phyloP scores from a whole-genome alignment of 2,113 vertebrate species.

The Nothocercus julius region DNA sequence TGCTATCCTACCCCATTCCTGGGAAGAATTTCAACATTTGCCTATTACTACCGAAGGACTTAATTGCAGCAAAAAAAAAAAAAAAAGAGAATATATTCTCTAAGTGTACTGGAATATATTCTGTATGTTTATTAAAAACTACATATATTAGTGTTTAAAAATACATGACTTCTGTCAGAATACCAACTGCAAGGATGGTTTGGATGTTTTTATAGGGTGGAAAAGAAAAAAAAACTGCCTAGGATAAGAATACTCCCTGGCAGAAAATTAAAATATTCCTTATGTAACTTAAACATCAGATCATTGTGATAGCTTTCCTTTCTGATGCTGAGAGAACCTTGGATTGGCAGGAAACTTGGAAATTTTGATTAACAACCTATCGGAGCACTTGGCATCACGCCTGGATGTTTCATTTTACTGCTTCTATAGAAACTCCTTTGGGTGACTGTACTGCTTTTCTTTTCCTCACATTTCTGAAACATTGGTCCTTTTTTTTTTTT shows the following conservation, averaged over 20 bases:
- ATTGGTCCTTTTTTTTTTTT: background rate
- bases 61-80: background rate
- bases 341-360: slow-evolving; percentile 56
- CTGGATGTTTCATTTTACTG: slow-evolving; percentile 46
- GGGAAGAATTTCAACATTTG: background rate
- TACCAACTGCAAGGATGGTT: background rate
- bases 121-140: background rate
- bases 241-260: background rate
- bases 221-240: background rate
- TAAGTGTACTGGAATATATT: background rate
- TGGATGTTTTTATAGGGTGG: background rate
- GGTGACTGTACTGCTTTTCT: slow-evolving; percentile 16
- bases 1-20: background rate
- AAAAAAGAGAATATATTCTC: background rate
- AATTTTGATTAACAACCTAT: slow-evolving; percentile 51
- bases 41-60: background rate
- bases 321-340: slow-evolving; percentile 16
- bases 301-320: slow-evolving; percentile 20
- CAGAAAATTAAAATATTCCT: background rate
- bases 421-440: slow-evolving; percentile 50
- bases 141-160: background rate
- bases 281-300: slow-evolving; percentile 26
- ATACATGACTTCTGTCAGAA: background rate
- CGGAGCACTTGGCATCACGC: slow-evolving; percentile 44
- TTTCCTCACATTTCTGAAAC: slow-evolving; percentile 24